Conservation (phyloP, 1,140 invertebrate species). For the Drosophila baimaii region DNA sequence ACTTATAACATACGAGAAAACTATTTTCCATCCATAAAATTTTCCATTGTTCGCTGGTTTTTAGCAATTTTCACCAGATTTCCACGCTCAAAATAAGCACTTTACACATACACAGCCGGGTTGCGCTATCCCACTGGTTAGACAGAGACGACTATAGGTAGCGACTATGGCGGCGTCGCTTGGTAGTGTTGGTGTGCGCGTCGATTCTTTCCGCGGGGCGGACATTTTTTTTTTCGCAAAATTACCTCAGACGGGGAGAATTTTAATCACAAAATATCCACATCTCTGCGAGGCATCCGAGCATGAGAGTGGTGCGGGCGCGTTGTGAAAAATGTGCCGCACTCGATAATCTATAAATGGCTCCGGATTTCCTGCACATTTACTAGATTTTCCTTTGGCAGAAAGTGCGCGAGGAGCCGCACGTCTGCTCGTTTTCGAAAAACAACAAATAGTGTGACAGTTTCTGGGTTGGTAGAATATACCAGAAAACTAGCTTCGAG, state of each 20-base stretch:
- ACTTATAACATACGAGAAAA: neutral
- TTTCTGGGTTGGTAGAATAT: no score
- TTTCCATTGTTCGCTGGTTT: conserved; percentile 27
- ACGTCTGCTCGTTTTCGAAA: conserved; percentile 54
- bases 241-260: conserved; percentile 80
- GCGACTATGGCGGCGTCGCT: conserved; percentile 48
- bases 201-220: conserved; percentile 57
- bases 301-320: conserved; percentile 50
- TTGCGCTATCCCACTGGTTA: conserved; percentile 22
- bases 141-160: conserved; percentile 55
- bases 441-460: conserved; percentile 19
- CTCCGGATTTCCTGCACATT: conserved; percentile 65
- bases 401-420: conserved; percentile 35
- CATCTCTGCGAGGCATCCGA: conserved; percentile 68
- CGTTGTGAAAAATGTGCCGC: conserved; percentile 52
- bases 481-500: neutral
- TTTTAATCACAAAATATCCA: conserved; percentile 84
- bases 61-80: conserved; percentile 37
- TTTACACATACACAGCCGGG: conserved; percentile 25
- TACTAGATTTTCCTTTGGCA: conserved; percentile 39
- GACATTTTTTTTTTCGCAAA: conserved; percentile 61
- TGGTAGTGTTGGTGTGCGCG: conserved; percentile 36
- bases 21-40: conserved; percentile 28
- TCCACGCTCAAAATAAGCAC: conserved; percentile 33
- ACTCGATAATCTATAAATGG: conserved; percentile 37